Evolutionary conservation across 2,113 vertebrate species (phyloP), one percentile per base, ranked within the genome.

Genomic region (Nicator chloris): DNA sequence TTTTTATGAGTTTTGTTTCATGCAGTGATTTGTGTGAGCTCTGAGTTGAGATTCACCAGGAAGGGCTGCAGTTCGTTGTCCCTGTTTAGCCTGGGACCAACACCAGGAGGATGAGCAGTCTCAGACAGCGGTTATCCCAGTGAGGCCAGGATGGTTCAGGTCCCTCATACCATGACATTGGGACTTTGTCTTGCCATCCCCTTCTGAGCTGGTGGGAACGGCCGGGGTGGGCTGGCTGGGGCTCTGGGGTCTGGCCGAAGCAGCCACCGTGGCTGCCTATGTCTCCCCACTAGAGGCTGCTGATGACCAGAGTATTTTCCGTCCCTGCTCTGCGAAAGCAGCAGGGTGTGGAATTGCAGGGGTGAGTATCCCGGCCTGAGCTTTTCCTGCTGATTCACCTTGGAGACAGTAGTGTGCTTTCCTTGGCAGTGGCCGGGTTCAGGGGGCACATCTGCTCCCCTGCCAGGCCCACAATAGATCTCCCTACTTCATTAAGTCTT

Each of bases 201-300:
- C 2, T 10, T n/a, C 44, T 54, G 57, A 53, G 45, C 26, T 47
- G 70, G 3, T 24, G n/a, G 59, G 57, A 17, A 26, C 40, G 57
- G 51, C 13, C 37, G 19, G 69, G 47, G 39, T 63, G 80, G 53
- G 82, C 69, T 90, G 31, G 1, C 26, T 21, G 69, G 23, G 35
- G 49, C 53, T n/a, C 28, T n/a, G 66, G 70, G 82, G 24, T 57
- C 60, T 4, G 0, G 17, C 31, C 0, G 1, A 53, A 70, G 56
- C 13, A 4, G 24, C n/a, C 5, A 3, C 10, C 31, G 24, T 3
- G 0, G 28, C 72, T 85, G n/a, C 7, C 15, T 11, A 15, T 13
- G 17, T 90, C 66, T 93, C 77, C 86, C 96, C 95, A 10, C 95
- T 97, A 95, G 94, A 95, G 95, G 96, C 81, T 97, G 96, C 96